These are phyloP conservation scores for Patella caerulea DNA, from an alignment of 2,888 invertebrate species.

Conservation along the genomic window DNA sequence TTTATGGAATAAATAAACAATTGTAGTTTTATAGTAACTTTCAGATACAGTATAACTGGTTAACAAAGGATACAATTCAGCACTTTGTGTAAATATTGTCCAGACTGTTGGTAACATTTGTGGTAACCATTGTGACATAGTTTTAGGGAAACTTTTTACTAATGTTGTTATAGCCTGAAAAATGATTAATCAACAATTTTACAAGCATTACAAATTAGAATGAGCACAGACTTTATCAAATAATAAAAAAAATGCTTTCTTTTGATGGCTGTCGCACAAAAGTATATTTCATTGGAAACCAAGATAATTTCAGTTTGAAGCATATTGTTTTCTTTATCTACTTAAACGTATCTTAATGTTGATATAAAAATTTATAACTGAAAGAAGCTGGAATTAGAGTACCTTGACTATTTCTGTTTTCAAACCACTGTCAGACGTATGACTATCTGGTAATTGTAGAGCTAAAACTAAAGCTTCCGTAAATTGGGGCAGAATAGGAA, in stretches of 20 bases:
- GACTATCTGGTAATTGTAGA: slow-evolving; percentile 75
- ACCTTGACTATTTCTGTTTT: slow-evolving; percentile 78
- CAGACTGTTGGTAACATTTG: slow-evolving; percentile 79
- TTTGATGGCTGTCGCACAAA: no score
- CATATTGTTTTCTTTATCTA: no score
- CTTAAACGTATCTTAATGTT: no score
- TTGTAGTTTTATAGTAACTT: no score
- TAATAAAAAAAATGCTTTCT: no score
- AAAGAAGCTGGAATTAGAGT: neutral
- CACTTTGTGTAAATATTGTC: slow-evolving; percentile 79
- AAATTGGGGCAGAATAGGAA: slow-evolving; percentile 80
- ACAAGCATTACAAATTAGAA: no score
- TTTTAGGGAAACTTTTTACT: slow-evolving; percentile 77
- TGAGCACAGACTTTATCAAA: no score
- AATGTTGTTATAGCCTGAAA: slow-evolving; percentile 76
- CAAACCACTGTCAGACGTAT: slow-evolving; percentile 76
- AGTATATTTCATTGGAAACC: no score
- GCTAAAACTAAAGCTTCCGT: slow-evolving; percentile 77
- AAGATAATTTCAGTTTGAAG: no score
- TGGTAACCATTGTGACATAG: slow-evolving; percentile 76
- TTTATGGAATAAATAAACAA: no score
- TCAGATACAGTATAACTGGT: no score
- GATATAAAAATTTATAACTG: no score
- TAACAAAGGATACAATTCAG: slow-evolving; percentile 74
- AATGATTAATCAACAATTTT: slow-evolving; percentile 3